These are phyloP conservation scores for Tolypeutes matacus DNA, from an alignment of 2,797 vertebrate species.

Conservation along the genomic window DNA sequence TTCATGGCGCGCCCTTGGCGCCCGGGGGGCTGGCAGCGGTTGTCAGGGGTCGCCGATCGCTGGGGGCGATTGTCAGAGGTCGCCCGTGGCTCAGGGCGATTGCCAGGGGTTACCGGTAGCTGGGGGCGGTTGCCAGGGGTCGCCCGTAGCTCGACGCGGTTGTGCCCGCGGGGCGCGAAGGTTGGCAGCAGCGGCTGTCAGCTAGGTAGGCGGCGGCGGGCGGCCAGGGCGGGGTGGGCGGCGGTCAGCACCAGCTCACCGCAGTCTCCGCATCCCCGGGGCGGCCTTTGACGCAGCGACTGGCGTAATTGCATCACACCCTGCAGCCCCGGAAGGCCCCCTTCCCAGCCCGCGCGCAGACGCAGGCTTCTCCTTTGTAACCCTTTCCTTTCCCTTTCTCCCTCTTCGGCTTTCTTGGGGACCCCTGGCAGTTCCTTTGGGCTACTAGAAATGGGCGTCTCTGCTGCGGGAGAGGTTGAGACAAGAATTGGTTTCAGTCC, in stretches of 20 bases:
- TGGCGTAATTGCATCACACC: slow-evolving; percentile 77
- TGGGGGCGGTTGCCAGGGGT: neutral
- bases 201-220: neutral
- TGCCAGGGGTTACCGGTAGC: neutral
- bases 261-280: slow-evolving; percentile 67
- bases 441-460: neutral
- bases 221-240: slow-evolving; percentile 43
- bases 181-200: neutral
- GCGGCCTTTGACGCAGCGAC: slow-evolving; percentile 84
- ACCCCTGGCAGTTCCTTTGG: neutral
- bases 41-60: neutral
- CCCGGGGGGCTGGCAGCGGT: neutral
- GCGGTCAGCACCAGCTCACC: neutral
- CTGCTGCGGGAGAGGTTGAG: neutral
- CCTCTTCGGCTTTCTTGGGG: neutral
- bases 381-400: neutral
- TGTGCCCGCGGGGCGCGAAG: neutral
- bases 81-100: neutral
- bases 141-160: neutral
- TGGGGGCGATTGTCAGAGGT: neutral
- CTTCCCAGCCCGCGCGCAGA: neutral
- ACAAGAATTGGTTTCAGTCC: accelerated
- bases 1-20: slow-evolving; percentile 82
- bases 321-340: slow-evolving; percentile 63
- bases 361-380: neutral